These are phyloP conservation scores for Philhelius pedissequus DNA, from an alignment of 2,888 invertebrate species.

Conservation along the genomic window DNA sequence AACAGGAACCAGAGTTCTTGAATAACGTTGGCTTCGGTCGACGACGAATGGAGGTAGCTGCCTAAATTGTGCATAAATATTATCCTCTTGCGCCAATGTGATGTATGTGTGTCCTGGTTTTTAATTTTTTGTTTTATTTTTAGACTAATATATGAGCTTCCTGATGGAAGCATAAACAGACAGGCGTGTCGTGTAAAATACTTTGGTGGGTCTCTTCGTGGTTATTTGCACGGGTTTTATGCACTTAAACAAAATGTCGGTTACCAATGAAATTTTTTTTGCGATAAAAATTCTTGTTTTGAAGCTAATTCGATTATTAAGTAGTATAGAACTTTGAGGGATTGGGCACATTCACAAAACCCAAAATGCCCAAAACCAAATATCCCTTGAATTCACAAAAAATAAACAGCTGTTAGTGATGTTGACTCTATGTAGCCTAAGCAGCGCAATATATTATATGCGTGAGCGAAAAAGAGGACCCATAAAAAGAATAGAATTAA, in stretches of 20 bases:
- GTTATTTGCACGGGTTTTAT: background rate
- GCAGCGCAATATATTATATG: too few relatives aligned
- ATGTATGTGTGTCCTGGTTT: conserved; percentile 21
- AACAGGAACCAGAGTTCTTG: conserved; percentile 31
- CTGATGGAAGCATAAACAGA: conserved; percentile 41
- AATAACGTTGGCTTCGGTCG: conserved; percentile 37
- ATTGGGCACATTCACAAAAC: too few relatives aligned
- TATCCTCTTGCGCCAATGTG: conserved; percentile 32
- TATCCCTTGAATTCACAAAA: too few relatives aligned
- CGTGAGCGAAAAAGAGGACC: too few relatives aligned
- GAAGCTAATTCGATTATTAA: too few relatives aligned
- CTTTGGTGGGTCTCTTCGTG: background rate
- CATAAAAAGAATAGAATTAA: too few relatives aligned
- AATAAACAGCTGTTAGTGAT: too few relatives aligned
- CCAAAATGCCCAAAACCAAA: too few relatives aligned
- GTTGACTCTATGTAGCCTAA: too few relatives aligned
- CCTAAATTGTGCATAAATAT: conserved; percentile 67
- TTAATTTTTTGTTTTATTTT: background rate
- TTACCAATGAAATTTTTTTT: background rate
- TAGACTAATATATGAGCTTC: conserved; percentile 55
- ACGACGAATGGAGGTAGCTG: conserved; percentile 52
- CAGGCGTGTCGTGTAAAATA: background rate
- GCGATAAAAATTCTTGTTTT: too few relatives aligned
- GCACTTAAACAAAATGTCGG: background rate
- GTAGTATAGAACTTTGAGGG: too few relatives aligned